Evolutionary conservation across 1,140 invertebrate species (phyloP), one percentile per base, ranked within the genome.

Genomic region (Drosophila elegans): DNA sequence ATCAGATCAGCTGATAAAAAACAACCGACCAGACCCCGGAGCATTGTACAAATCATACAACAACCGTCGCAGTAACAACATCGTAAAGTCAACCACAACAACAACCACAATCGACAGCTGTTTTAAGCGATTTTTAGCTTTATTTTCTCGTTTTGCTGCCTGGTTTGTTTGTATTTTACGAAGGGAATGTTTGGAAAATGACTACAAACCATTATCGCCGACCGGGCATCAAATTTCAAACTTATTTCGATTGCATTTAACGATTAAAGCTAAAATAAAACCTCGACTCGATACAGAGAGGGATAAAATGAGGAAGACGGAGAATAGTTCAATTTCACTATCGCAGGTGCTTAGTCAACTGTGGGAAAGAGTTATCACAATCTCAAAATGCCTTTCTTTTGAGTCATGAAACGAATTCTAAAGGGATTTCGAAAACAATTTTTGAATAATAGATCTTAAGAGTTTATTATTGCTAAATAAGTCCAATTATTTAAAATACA

Each of bases 1-100:
- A 88, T 88, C 84, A 88, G 84, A 88, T 88, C 84, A 84, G 84
- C 77, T 88, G 84, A 88, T 88, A 88, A 88, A 86, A 67, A 76
- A 57, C 68, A 72, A 71, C 51, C 68, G 68, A 72, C 64, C 64
- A 71, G 64, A 41, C 42, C 67, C 75, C 75, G 67, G 67, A 75
- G 69, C 82, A 75, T 75, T 79, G 83, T 88, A 86, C 83, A 86
- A 86, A 86, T 86, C 83, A 86, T 83, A 86, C 83, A 69, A 69
- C 74, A 76, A 77, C 49, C 13, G 29, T 62, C 55, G 51, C 48
- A 77, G 59, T 48, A 80, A 74, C 74, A 69, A 44, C 46, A 63
- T 27, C 44, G 44, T 66, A 41, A 61, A 67, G 46, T 34, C 38
- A 68, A 64, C 38, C 72, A 64, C 51, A 46, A 57, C 72, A 73